These are phyloP conservation scores for Mellilla xanthometata DNA, from an alignment of 2,888 invertebrate species.

Conservation along the genomic window DNA sequence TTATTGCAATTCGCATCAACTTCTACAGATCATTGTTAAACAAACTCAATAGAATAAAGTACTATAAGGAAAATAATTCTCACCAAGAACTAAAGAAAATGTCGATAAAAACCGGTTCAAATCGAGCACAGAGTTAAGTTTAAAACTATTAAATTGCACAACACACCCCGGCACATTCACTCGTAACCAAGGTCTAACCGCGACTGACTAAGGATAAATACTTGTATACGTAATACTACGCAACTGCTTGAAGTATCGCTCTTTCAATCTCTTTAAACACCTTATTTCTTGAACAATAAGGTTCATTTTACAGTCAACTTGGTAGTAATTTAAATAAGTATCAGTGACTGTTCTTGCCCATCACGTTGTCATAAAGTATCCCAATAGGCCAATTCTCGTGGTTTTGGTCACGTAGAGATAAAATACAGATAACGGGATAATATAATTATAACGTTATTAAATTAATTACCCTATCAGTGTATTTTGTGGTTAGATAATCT, in stretches of 20 bases:
- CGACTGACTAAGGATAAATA: constrained; percentile 28
- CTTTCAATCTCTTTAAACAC: neutral
- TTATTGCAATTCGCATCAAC: neutral
- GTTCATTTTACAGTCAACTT: constrained; percentile 12
- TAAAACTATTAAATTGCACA: constrained; percentile 14
- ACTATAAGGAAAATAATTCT: neutral
- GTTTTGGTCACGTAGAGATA: constrained; percentile 59
- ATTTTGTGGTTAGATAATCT: no score
- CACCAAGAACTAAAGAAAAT: neutral
- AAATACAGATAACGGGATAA: constrained; percentile 42
- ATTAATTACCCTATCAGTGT: constrained; percentile 23
- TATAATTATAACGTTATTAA: constrained; percentile 21
- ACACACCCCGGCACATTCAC: constrained; percentile 25
- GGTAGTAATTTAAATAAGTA: neutral
- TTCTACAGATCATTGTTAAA: neutral
- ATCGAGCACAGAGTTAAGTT: constrained; percentile 1
- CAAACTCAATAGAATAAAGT: neutral
- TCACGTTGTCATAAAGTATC: constrained; percentile 11
- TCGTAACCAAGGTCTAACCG: constrained; percentile 12
- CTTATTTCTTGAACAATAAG: constrained; percentile 10
- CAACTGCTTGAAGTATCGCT: constrained; percentile 17
- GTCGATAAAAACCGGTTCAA: neutral
- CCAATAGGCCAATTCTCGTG: constrained; percentile 40
- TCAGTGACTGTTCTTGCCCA: constrained; percentile 2
- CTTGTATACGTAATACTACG: constrained; percentile 11